A percentile compares a stretch with the other conserved stretches of the same genome.
Conservation (phyloP, 2,888 invertebrate genomes). For the Gerris lacustris region DNA sequence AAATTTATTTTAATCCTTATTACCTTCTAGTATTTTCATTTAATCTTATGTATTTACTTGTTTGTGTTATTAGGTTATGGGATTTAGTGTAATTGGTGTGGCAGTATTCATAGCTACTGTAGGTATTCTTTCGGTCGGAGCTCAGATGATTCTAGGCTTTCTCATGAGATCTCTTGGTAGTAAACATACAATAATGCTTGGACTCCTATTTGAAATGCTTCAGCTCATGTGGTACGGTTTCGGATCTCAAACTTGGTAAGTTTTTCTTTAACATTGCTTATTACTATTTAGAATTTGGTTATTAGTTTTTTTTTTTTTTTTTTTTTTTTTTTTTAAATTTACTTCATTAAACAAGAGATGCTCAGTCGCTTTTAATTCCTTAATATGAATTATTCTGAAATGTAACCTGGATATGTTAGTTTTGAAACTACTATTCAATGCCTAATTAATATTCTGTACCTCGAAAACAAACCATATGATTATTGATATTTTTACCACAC, state of each 20-base stretch:
- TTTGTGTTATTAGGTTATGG: slow-evolving; percentile 59
- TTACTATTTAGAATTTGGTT: slow-evolving; percentile 11
- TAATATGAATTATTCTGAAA: too few relatives aligned
- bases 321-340: neutral
- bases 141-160: slow-evolving; percentile 77
- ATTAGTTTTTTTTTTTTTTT: neutral
- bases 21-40: too few relatives aligned
- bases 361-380: too few relatives aligned
- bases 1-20: too few relatives aligned
- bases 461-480: too few relatives aligned
- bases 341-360: too few relatives aligned
- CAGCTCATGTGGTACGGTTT: slow-evolving; percentile 97
- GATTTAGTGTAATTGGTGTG: slow-evolving; percentile 87
- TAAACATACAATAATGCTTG: slow-evolving; percentile 95
- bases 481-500: too few relatives aligned
- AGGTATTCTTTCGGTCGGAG: slow-evolving; percentile 87
- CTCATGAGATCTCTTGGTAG: slow-evolving; percentile 79
- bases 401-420: too few relatives aligned
- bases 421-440: too few relatives aligned
- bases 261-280: slow-evolving; percentile 18
- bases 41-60: too few relatives aligned
- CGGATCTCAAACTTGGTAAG: slow-evolving; percentile 83
- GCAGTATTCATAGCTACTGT: slow-evolving; percentile 96
- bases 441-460: too few relatives aligned
- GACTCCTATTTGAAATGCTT: slow-evolving; percentile 88